These are phyloP conservation scores for Sylvicapra grimmia DNA, from an alignment of 2,113 vertebrate genomes.

Conservation along the genomic window DNA sequence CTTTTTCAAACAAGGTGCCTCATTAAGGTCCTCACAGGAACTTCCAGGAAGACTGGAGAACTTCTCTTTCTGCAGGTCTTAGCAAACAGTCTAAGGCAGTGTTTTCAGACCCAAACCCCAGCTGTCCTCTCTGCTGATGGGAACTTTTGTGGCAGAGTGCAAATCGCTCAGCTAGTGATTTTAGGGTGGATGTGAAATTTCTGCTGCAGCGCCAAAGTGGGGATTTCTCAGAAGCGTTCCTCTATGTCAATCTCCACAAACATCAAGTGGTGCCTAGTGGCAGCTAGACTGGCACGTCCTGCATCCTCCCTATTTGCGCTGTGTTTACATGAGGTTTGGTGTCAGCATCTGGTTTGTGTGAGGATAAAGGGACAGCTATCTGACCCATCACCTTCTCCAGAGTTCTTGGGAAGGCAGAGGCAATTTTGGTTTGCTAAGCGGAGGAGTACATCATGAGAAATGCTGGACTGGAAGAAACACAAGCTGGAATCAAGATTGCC, in stretches of 20 bases:
- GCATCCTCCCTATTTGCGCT: slow-evolving; percentile 20
- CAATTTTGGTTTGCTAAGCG: neutral
- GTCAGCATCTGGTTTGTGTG: neutral
- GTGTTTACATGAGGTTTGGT: slow-evolving; percentile 48
- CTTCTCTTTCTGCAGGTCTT: slow-evolving; percentile 23
- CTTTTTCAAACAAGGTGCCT: slow-evolving; percentile 2
- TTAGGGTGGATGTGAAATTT: slow-evolving; percentile 69
- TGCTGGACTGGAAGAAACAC: no score
- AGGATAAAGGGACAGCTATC: neutral
- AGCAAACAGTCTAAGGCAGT: slow-evolving; percentile 44
- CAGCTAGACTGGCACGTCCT: slow-evolving; percentile 54
- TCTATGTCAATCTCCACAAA: slow-evolving; percentile 71
- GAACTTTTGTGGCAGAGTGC: slow-evolving; percentile 69
- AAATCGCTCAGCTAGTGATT: slow-evolving; percentile 73
- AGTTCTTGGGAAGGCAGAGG: neutral
- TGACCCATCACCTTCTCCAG: neutral
- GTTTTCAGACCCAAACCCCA: slow-evolving; percentile 57
- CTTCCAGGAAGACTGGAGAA: slow-evolving; percentile 17
- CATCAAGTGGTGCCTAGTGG: slow-evolving; percentile 62
- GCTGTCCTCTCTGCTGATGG: slow-evolving; percentile 68
- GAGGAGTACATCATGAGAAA: no score
- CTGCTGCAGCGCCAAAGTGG: slow-evolving; percentile 51
- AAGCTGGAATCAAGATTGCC: no score
- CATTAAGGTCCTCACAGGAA: slow-evolving; percentile 34
- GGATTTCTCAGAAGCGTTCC: slow-evolving; percentile 73